Base-by-base conservation (phyloP, 2,113 vertebrate species). In the Capricornis sumatraensis region DNA sequence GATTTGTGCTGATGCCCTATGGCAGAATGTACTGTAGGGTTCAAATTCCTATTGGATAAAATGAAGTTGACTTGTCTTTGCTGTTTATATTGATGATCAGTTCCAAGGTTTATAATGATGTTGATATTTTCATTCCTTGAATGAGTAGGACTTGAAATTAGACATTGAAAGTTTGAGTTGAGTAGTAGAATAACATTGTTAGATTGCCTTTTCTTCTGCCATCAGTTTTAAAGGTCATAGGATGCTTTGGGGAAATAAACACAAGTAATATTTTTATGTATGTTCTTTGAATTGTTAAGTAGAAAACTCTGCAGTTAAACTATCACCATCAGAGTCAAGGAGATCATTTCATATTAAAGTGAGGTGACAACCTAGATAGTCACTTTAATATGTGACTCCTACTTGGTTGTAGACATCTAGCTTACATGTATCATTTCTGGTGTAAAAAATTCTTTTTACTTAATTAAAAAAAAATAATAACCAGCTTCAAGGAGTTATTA, bases 121-220 rank as follows among this genome's bases (percentile, higher is more conserved):
- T 50, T 52, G 43, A 19, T 88, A 10, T 50, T 88, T 95, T 97
- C 40, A 76, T 91, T 64, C 28, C 62, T 87, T 91, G 15, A 86
- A 53, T 71, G 45, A 97, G 27, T 30, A 90, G 60, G 58, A 96
- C 14, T n/a, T 89, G 53, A 83, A 94, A 74, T 89, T 93, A 83
- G 57, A 84, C 30, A 53, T 47, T 86, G 47, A 87, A 89, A 85
- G 16, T 79, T 64, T 95, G 74, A 94, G 27, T 36, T 83, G 52
- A 90, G 27, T 16, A 53, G 53, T 58, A 25, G 43, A 91, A 71
- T 95, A 53, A 88, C 88, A 87, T 47, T 30, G 15, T 97, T 57
- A 47, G 2, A n/a, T 53, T 89, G n/a, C 7, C 40, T 67, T 96
- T 93, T 71, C 53, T 93, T 87, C 50, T 96, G 30, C 60, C 25